phyloP scores from a whole-genome alignment of 2,113 vertebrate species.

The Psammodynastes pulverulentus region DNA sequence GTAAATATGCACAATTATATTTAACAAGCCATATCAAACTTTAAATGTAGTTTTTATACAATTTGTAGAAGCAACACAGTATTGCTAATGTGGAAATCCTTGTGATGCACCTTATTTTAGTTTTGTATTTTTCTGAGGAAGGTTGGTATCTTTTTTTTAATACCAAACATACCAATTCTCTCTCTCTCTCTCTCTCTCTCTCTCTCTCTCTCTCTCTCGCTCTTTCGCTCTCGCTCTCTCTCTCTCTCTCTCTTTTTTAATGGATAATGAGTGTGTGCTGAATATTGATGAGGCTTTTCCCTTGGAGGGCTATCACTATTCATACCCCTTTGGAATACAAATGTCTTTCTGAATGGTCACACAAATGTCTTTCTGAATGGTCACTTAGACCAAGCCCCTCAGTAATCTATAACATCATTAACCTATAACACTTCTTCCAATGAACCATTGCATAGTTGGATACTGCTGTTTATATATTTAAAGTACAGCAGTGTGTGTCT shows the following conservation, averaged over 20 bases:
- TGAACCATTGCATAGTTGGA: slow-evolving; percentile 10
- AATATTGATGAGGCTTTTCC: slow-evolving; percentile 75
- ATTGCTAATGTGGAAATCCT: neutral
- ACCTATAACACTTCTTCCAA: slow-evolving; percentile 37
- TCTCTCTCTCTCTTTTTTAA: neutral
- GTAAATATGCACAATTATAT: neutral
- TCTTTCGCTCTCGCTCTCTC: neutral
- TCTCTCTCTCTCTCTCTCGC: neutral
- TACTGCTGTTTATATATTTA: neutral
- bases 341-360: slow-evolving; percentile 47
- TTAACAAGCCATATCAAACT: neutral
- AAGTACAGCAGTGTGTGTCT: neutral
- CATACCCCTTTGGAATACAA: slow-evolving; percentile 64
- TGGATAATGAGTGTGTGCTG: slow-evolving; percentile 56
- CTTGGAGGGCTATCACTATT: slow-evolving; percentile 55
- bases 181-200: neutral
- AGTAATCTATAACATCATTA: slow-evolving; percentile 56
- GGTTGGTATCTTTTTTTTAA: slow-evolving; percentile 40
- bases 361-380: slow-evolving; percentile 53
- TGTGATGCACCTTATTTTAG: slow-evolving; percentile 24
- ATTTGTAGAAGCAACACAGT: neutral
- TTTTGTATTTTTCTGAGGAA: slow-evolving; percentile 8
- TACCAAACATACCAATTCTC: slow-evolving; percentile 11
- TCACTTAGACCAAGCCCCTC: slow-evolving; percentile 22
- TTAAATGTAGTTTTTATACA: slow-evolving; percentile 31